Percentiles rank a stretch among this genome's conserved stretches.
Evolutionary conservation across 1,140 invertebrate genomes (phyloP).

Genomic region (Radopholus similis): DNA sequence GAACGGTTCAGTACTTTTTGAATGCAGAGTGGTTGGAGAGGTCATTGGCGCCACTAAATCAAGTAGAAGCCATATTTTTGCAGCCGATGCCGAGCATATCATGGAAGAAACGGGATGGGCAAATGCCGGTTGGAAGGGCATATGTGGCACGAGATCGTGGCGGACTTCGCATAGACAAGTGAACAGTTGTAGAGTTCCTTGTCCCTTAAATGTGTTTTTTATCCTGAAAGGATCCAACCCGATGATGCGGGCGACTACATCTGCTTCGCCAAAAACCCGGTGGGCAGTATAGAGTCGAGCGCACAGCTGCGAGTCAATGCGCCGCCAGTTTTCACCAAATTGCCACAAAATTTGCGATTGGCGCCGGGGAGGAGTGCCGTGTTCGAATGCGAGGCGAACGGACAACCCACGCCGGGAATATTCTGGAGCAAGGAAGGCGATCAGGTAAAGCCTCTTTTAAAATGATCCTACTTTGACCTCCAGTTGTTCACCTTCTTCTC

Average conservation of each 20-base stretch:
- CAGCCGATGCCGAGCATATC: slow-evolving; percentile 39
- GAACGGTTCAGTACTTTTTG: slow-evolving; percentile 43
- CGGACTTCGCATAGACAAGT: slow-evolving; percentile 40
- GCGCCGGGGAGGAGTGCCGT: slow-evolving; percentile 27
- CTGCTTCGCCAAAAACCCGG: slow-evolving; percentile 39
- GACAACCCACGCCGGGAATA: slow-evolving; percentile 35
- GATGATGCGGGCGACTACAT: slow-evolving; percentile 40
- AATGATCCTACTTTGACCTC: neutral
- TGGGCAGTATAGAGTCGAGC: slow-evolving; percentile 36
- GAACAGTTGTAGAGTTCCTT: neutral
- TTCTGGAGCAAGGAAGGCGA: slow-evolving; percentile 48
- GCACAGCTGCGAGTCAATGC: slow-evolving; percentile 38
- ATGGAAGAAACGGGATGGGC: slow-evolving; percentile 45
- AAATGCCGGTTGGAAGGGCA: slow-evolving; percentile 40
- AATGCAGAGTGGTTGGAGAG: slow-evolving; percentile 40
- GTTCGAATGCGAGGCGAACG: slow-evolving; percentile 42
- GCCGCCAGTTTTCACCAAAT: slow-evolving; percentile 38
- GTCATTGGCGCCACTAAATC: neutral
- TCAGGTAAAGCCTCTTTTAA: slow-evolving; percentile 17
- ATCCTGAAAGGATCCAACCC: slow-evolving; percentile 33
- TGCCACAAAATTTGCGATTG: slow-evolving; percentile 30
- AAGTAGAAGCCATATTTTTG: neutral
- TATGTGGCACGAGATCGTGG: slow-evolving; percentile 44
- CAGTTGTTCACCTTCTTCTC: slow-evolving; percentile 40
- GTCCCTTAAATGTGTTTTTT: neutral